Conservation (phyloP, 2,797 vertebrate genomes). For the Tangara arthus region DNA sequence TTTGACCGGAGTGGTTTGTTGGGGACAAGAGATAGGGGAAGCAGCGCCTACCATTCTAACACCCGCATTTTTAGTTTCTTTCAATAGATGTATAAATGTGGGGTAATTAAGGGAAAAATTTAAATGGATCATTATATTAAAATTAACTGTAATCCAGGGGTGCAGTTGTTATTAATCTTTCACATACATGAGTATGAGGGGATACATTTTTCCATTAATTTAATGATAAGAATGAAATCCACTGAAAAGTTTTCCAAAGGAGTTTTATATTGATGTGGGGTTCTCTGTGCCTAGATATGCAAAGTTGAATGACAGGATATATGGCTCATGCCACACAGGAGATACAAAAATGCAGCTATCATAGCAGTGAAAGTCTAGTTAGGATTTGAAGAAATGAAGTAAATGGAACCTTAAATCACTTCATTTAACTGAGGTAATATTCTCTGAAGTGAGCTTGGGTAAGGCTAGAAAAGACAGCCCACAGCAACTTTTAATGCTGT, state of each 20-base stretch:
- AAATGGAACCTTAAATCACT: background rate
- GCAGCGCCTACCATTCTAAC: too few relatives aligned
- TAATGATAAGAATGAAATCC: background rate
- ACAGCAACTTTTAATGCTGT: background rate
- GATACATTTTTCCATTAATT: background rate
- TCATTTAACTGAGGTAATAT: background rate
- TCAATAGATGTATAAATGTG: background rate
- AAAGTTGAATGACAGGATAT: background rate
- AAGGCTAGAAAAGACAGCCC: background rate
- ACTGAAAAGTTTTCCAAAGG: background rate
- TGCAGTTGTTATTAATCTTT: background rate
- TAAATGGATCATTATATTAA: slow-evolving; percentile 16
- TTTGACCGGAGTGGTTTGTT: too few relatives aligned
- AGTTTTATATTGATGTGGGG: background rate
- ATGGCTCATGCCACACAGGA: background rate
- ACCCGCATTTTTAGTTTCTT: background rate
- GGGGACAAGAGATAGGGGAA: too few relatives aligned
- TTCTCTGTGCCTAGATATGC: background rate
- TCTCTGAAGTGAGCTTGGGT: background rate
- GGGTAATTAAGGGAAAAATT: background rate
- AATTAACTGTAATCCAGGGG: background rate
- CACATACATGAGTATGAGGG: background rate
- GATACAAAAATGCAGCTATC: background rate
- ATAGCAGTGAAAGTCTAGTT: background rate
- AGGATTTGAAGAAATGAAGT: background rate